phyloP scores from a whole-genome alignment of 2,113 vertebrate species.

The Patagioenas fasciata region DNA sequence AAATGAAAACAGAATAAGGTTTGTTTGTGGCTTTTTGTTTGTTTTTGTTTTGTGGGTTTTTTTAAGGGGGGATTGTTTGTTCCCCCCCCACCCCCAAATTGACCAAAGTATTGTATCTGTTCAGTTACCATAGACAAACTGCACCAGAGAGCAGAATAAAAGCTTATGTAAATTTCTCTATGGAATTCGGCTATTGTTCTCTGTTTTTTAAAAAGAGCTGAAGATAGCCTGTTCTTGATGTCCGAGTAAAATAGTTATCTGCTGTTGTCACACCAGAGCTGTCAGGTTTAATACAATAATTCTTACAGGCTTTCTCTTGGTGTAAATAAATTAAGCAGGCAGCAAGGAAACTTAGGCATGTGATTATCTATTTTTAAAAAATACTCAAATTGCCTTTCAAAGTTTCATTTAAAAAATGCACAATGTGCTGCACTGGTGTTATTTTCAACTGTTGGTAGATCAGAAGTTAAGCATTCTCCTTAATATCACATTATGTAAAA shows the following conservation, averaged over 20 bases:
- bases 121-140: neutral
- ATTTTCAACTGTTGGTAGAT: neutral
- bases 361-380: neutral
- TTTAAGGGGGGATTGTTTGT: no score
- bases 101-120: accelerated
- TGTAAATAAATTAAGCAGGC: neutral
- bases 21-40: no score
- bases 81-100: neutral
- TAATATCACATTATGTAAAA: neutral
- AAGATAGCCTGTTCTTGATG: no score
- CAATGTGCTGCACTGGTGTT: neutral
- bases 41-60: no score
- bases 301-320: neutral
- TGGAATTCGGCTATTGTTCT: neutral
- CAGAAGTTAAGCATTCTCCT: neutral
- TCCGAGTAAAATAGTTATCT: neutral
- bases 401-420: neutral
- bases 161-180: neutral
- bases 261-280: neutral
- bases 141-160: neutral
- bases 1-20: neutral
- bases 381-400: neutral
- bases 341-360: neutral
- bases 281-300: neutral
- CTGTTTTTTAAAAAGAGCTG: neutral